Conservation (phyloP, 2,113 vertebrate species). For the Callospermophilus lateralis region DNA sequence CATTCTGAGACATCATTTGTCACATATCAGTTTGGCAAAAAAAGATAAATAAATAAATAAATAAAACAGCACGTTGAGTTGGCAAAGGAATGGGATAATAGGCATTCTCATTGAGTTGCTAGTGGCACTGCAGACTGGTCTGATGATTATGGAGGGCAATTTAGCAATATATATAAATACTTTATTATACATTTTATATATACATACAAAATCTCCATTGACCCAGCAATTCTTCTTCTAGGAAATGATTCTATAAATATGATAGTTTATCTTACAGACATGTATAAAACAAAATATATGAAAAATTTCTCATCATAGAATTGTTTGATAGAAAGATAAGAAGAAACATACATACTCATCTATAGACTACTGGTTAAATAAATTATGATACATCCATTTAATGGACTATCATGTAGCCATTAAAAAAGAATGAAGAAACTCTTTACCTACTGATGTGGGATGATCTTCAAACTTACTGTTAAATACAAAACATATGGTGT, state of each 20-base stretch:
- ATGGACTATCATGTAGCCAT: background rate
- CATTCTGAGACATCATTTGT: conserved; percentile 23
- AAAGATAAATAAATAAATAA: background rate
- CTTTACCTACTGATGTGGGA: background rate
- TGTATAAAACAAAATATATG: background rate
- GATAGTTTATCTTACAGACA: background rate
- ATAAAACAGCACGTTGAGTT: background rate
- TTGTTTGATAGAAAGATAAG: background rate
- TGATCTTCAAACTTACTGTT: conserved; percentile 3
- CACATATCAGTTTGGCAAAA: conserved; percentile 19
- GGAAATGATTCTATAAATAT: conserved; percentile 37
- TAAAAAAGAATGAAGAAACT: background rate
- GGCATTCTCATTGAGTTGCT: background rate
- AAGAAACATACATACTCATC: background rate
- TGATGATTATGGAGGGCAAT: background rate
- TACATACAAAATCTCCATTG: background rate
- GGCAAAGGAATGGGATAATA: background rate
- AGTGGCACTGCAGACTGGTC: background rate
- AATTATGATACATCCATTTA: background rate
- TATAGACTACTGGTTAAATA: background rate
- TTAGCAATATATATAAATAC: background rate
- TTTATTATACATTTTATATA: background rate
- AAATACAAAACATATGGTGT: background rate
- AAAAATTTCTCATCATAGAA: conserved; percentile 13
- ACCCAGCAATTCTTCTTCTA: conserved; percentile 22